Base-by-base conservation (phyloP, 1,140 invertebrate species). In the Drosophila kepulauana region DNA sequence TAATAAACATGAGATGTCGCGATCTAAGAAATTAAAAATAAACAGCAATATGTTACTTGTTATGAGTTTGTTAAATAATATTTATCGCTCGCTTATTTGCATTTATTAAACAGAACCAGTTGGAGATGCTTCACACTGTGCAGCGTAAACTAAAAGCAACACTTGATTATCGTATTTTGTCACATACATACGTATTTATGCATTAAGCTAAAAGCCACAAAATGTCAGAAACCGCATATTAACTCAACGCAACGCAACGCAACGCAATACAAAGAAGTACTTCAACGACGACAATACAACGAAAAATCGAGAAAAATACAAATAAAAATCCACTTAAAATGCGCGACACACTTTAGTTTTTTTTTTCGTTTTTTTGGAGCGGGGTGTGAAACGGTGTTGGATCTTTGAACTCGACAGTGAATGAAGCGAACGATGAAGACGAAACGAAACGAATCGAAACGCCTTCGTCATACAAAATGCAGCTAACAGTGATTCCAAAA, bases 211-310 rank as follows among this genome's bases (percentile, higher is more conserved):
- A 66, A 57, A 33, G 28, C 81, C 43, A 58, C 20, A 69, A 86
- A 82, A 88, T 86, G 79, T 86, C 84, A 82, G 63, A 79, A 66
- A 84, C 73, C 72, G 77, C 77, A 74, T 33, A 20, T 46, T 20
- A 67, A 33, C 54, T 46, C 35, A 78, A 25, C 15, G 15, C 3
- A 25, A 52, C 51, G 15, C 3, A 25, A 52, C 51, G n/a, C 5
- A 33, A 38, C 35, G 35, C 35, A 11, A n/a, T 33, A 10, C 48
- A 68, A n/a, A 56, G 7, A 65, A 30, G 8, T 5, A 45, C 13
- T 59, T 46, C 25, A 66, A 65, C 64, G 66, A 65, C 64, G 66
- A 45, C 61, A 56, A 85, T 59, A 51, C 25, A 66, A 65, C 64
- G 66, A 45, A 64, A 61, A 85, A 85, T 33, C 35, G 33, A 58